Percentiles rank a stretch among this genome's conserved stretches.
phyloP scores from a whole-genome alignment of 2,797 vertebrate genomes.

The Tadarida brasiliensis region DNA sequence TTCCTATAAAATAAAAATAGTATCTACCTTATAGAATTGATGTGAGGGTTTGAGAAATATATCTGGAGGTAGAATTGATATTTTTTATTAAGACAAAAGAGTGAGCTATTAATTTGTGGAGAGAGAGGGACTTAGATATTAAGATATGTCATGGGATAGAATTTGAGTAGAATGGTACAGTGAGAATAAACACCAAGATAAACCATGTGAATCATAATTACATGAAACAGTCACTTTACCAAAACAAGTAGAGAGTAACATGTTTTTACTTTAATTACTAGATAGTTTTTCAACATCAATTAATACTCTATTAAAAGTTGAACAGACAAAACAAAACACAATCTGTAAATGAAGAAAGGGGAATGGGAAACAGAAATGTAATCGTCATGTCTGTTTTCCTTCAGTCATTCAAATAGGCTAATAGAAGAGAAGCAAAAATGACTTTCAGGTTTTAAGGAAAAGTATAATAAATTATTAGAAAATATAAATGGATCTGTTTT shows the following conservation, averaged over 20 bases:
- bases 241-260: background rate
- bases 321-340: background rate
- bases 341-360: background rate
- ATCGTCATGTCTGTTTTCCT: background rate
- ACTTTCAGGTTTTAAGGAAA: conserved; percentile 42
- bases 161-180: background rate
- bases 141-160: background rate
- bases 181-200: conserved; percentile 24
- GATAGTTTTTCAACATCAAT: background rate
- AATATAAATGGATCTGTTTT: background rate
- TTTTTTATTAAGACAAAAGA: conserved; percentile 40
- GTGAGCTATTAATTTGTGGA: background rate
- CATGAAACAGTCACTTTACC: background rate
- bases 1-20: background rate
- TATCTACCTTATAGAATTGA: background rate
- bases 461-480: conserved; percentile 23
- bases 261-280: conserved; percentile 13
- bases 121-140: background rate
- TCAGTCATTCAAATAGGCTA: background rate
- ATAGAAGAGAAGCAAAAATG: background rate
- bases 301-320: background rate
- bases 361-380: background rate
- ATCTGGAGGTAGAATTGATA: background rate
- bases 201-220: background rate
- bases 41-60: background rate